Percentiles rank a stretch among this genome's conserved stretches.
These are phyloP conservation scores for Eudasyphora cyanicolor DNA, from an alignment of 2,888 invertebrate species.

Conservation along the genomic window DNA sequence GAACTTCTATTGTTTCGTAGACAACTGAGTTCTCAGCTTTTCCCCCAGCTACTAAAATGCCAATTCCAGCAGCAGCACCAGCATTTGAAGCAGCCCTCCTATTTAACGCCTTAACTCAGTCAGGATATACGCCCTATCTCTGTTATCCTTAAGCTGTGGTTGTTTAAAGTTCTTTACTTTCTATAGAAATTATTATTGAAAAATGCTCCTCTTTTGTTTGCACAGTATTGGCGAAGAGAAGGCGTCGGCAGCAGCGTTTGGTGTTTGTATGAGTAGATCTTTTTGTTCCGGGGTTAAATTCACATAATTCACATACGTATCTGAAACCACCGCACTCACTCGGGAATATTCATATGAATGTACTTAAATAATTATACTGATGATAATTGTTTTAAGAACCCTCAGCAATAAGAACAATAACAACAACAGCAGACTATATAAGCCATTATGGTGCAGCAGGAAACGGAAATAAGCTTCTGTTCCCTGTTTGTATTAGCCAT, in stretches of 20 bases:
- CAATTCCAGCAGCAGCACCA: neutral
- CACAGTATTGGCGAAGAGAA: neutral
- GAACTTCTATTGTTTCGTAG: slow-evolving; percentile 12
- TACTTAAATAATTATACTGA: slow-evolving; percentile 45
- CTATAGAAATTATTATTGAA: slow-evolving; percentile 21
- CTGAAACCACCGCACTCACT: too few species aligned
- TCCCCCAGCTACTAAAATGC: neutral
- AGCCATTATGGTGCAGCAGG: slow-evolving; percentile 20
- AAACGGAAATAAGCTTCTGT: slow-evolving; percentile 53
- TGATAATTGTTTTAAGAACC: neutral
- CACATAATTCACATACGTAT: neutral
- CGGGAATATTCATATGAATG: neutral
- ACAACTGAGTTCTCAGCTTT: neutral
- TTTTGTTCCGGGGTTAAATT: slow-evolving; percentile 9
- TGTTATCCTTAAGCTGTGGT: too few species aligned
- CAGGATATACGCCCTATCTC: neutral
- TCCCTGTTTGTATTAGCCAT: neutral
- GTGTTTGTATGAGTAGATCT: neutral
- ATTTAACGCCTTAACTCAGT: neutral
- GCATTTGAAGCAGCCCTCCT: neutral
- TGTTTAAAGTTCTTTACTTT: neutral
- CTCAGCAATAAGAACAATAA: neutral
- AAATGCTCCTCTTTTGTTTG: neutral
- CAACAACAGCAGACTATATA: neutral
- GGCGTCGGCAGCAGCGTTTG: neutral